Percentiles rank a stretch among this genome's conserved stretches.
Conservation (phyloP, 2,113 vertebrate species). For the Rousettus leschenaultii region DNA sequence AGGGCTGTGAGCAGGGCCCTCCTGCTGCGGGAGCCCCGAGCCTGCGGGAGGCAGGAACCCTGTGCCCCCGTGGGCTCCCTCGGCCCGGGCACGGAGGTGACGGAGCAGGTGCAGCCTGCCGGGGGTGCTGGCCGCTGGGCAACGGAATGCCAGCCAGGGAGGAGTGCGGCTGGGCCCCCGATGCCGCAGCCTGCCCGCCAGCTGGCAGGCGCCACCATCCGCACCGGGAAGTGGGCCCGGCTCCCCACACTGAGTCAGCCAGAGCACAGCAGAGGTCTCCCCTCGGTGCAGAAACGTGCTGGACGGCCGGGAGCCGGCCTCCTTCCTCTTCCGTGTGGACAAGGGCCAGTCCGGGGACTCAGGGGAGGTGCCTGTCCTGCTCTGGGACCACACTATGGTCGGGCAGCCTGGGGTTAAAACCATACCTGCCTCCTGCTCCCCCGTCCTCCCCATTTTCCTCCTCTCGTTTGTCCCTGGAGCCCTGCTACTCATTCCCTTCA, state of each 20-base stretch:
- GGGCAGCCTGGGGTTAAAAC: background rate
- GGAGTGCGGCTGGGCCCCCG: background rate
- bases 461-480: background rate
- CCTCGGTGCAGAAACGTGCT: conserved; percentile 62
- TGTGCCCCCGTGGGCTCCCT: background rate
- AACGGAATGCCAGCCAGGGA: background rate
- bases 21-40: background rate
- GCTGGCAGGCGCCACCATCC: background rate
- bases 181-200: background rate
- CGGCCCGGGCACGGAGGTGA: background rate
- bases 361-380: fast-evolving
- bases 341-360: background rate
- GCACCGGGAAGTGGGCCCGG: fast-evolving
- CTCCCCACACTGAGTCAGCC: conserved; percentile 64
- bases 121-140: background rate
- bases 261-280: conserved; percentile 73
- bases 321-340: conserved; percentile 47
- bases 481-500: background rate
- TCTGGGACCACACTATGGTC: no score
- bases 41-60: background rate
- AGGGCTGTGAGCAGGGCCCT: background rate
- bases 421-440: no score
- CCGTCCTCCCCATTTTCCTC: background rate
- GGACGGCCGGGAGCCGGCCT: background rate
- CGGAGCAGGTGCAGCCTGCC: background rate